Base-by-base conservation (phyloP, 2,797 vertebrate genomes). In the Adelosebastes latens region DNA sequence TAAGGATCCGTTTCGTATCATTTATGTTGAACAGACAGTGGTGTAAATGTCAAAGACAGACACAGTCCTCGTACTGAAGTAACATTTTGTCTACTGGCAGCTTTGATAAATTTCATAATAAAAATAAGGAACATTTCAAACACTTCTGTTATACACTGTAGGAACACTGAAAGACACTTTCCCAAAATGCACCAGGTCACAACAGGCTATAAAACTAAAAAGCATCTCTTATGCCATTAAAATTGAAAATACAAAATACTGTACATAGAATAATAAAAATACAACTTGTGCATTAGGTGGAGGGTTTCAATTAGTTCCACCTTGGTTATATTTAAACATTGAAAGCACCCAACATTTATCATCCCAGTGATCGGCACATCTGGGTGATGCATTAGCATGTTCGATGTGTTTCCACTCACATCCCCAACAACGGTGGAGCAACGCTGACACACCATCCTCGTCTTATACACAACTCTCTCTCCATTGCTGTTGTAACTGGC, bases 301-400 rank as follows among this genome's bases (percentile, higher is more conserved):
- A 60, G 0, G 1, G 27, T 31, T 60, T 60, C 27, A 20, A 27
- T 60, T 29, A 29, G 58, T 60, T 31, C 27, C 58, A 16, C 58
- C 27, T 3, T 16, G 0, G 25, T 4, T 59, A 9, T 29, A 59
- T 59, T 56, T 24, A 56, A 25, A 56, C 22, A 24, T 61, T 20
- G 14, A 11, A 60, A 59, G 56, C 56, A 59, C 24, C 25, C 58
- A 60, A 31, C 27, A 12, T 31, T 60, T 20, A 31, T 31, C 27
- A 29, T 2, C 56, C 1, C 0, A 0, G 14, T 29, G 25, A 27
- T 58, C 0, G 13, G 0, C 55, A 58, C 27, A 60, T 60, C 27
- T 60, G 0, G 27, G 58, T 18, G 58, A 31, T 20, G 12, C 22
- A 56, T 56, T 12, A 56, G 0, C 55, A 25, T 25, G 55, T 25